Evolutionary conservation across 2,797 vertebrate genomes (phyloP), one percentile per base, ranked within the genome.

Genomic region (Podarcis lilfordi): DNA sequence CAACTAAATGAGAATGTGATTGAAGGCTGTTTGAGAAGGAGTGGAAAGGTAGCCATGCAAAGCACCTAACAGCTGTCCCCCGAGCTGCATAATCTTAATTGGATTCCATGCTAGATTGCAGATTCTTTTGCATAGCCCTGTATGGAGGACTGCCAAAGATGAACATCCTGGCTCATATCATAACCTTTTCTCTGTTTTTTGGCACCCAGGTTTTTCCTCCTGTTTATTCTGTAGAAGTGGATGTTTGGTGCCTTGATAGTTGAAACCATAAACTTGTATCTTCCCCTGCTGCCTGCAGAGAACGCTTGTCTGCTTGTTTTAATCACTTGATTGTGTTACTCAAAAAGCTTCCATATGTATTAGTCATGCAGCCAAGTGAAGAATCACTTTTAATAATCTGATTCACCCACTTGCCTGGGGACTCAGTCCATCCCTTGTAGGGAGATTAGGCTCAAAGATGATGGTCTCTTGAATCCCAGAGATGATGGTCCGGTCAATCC

Each of bases 261-360:
- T 88, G 87, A 43, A 79, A 8, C 72, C 76, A 66, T 78, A 90
- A 89, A 29, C 13, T 32, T 76, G 35, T 50, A 84, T 81, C n/a
- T 84, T 13, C 64, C 0, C 0, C 55, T 61, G 71, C 35, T 55
- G 64, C 55, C 81, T 45, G 77, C 50, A 66, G 68, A 27, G n/a
- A n/a, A 78, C 1, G n/a, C 75, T 27, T 32, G 84, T 64, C 55
- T 85, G 5, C 61, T 25, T 55, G 88, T 93, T 88, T 85, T 88
- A 82, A 29, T 86, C 25, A 32, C 19, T 61, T 91, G 50, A 17
- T 87, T 82, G 61, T 87, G 79, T 80, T 84, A 64, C 2, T 61
- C n/a, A 45, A 23, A 83, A 92, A 91, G 32, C 66, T 87, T 91
- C 40, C 13, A 32, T 80, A 86, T 91, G 23, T 84, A 90, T 86